Evolutionary conservation across 2,888 invertebrate species (phyloP), one percentile per base, ranked within the genome.

Genomic region (Tanypteryx hageni): DNA sequence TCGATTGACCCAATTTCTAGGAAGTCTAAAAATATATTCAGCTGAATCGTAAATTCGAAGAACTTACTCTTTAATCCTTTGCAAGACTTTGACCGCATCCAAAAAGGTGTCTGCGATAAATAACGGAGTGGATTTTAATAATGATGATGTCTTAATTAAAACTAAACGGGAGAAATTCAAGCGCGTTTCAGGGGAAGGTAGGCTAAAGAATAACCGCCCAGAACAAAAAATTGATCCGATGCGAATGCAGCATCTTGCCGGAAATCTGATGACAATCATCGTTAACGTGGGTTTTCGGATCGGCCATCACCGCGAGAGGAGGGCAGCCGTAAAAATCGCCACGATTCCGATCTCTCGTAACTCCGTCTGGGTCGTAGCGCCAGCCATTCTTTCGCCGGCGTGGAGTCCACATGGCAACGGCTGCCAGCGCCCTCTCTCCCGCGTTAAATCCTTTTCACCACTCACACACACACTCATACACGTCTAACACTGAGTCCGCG

Each of bases 361-460:
- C 44, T 44, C 44, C 44, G 44, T 16, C 64, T 14, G 13, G 8
- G 7, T 11, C 16, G 44, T 44, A 44, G 44, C 44, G 44, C 44
- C 44, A 44, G 44, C 44, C 44, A 44, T 44, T 44, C 44, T 44
- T 44, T 44, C 44, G 44, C 85, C 7, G 57, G 22, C 58, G 22
- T 58, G 58, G 58, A 9, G 59, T 57, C 59, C 44, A n/a, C 59
- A 27, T 27, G 61, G 86, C 89, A 89, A 89, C 89, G 64, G 64
- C 64, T 14, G n/a, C 27, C 31, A 44, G 89, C 61, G 18, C 89
- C 64, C 64, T 44, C 89, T 31, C 85, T n/a, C 89, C 61, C 85
- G 89, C 89, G 61, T 89, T 16, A 89, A 89, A 89, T 89, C 89
- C 61, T 68, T 89, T 89, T 44, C 44, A 27, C 76, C 64, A 85